Evolutionary conservation across 2,113 vertebrate species (phyloP), one percentile per base, ranked within the genome.

Genomic region (Callipepla squamata): DNA sequence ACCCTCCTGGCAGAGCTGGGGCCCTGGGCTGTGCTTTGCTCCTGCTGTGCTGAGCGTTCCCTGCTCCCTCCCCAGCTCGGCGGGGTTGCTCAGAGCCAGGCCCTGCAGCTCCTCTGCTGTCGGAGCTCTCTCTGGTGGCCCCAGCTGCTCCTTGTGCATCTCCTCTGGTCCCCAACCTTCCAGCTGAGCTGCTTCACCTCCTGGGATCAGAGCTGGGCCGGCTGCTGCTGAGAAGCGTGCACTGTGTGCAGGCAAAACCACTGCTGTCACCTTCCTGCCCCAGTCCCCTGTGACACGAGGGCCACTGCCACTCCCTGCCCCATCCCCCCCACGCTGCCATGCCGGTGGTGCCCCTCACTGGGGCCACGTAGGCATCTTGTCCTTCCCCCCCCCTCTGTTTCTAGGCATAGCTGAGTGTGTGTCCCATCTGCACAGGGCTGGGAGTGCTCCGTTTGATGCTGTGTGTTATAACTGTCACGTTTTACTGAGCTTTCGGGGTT

Each of bases 81-180:
- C 1, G 0, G 18, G 23, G 5, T 13, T 9, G 2, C 15, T 1
- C 21, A 4, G 2, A 0, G 2, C 9, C 74, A 6, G 1, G 6
- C 63, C 10, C 80, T 8, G 25, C 9, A 7, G 0, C 63, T 58
- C 28, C 42, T 58, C n/a, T 25, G 50, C 38, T 1, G 0, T 21
- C 5, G 77, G 80, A 55, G 72, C 30, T 7, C 42, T 1, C 0
- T n/a, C 38, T 30, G 25, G 19, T 1, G 18, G 28, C 28, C 22
- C 14, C 8, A 6, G 59, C 59, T 17, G 59, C 51, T 53, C 51
- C 51, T 26, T 30, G 26, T 16, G 15, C 51, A 28, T 15, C 51
- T 53, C 51, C 51, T 30, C 26, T 30, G 26, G 26, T 30, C 51
- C 51, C 51, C 5, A 17, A 53, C 26, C 51, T 53, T 30, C 16